Evolutionary conservation across 2,797 vertebrate genomes (phyloP).

Genomic region (Lophura swinhoii): DNA sequence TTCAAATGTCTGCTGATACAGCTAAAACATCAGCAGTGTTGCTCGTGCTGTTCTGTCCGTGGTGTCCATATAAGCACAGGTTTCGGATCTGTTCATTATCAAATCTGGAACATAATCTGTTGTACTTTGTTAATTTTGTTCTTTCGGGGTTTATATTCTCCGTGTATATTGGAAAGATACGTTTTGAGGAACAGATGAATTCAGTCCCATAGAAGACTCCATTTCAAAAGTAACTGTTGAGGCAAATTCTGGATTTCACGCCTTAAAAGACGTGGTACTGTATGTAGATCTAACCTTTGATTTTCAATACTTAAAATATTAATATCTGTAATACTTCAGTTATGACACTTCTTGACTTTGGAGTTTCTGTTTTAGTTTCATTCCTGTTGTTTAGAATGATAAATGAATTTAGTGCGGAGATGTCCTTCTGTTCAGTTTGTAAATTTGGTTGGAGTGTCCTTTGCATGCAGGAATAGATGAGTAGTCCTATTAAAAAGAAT

Average conservation of each 20-base stretch:
- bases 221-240: background rate
- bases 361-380: conserved; percentile 12
- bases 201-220: background rate
- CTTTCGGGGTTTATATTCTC: background rate
- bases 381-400: conserved; percentile 27
- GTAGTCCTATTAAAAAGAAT: conserved; percentile 46
- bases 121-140: background rate
- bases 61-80: background rate
- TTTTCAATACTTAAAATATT: background rate
- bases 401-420: background rate
- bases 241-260: background rate
- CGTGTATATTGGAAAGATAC: background rate
- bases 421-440: conserved; percentile 29
- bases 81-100: background rate
- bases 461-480: conserved; percentile 40
- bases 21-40: background rate
- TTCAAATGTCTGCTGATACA: background rate
- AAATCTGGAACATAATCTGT: background rate
- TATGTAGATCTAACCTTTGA: background rate
- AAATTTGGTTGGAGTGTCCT: conserved; percentile 26
- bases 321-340: background rate
- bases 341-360: background rate
- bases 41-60: background rate
- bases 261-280: background rate
- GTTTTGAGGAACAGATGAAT: background rate